These are phyloP conservation scores for Otus sunia DNA, from an alignment of 2,113 vertebrate genomes.

Conservation along the genomic window DNA sequence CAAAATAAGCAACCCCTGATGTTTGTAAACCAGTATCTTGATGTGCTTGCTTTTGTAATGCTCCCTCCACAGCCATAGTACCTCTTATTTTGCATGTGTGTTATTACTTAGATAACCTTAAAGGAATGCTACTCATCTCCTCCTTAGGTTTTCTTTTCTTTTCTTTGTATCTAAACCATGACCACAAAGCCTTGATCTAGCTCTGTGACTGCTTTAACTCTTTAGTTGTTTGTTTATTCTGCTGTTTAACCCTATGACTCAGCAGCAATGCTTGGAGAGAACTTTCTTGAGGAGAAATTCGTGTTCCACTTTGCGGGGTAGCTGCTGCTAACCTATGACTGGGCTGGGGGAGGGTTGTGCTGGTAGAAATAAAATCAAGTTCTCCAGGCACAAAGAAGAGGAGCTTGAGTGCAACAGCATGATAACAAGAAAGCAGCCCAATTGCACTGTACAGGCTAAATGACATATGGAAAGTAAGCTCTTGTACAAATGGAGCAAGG, in stretches of 20 bases:
- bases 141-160: not conserved
- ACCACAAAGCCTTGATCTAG: not conserved
- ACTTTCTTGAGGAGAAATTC: not conserved
- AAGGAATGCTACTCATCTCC: not conserved
- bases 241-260: not conserved
- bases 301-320: not conserved
- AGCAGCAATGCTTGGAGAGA: not conserved
- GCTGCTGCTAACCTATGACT: rapidly evolving
- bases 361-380: not conserved
- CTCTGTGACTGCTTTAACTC: not conserved
- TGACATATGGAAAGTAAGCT: not conserved
- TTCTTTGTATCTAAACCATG: not conserved
- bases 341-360: not conserved
- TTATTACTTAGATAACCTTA: not conserved
- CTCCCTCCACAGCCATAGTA: not conserved
- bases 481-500: not conserved
- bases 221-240: not conserved
- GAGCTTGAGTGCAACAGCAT: not conserved
- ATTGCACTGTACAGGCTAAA: not conserved
- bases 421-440: not conserved
- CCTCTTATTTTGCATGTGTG: not conserved
- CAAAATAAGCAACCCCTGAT: not conserved
- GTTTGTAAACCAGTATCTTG: not conserved
- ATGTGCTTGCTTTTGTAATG: not conserved
- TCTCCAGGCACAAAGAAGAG: not conserved